phyloP scores from a whole-genome alignment of 92 coral and sea anemone genomes.

The Palythoa grandis region DNA sequence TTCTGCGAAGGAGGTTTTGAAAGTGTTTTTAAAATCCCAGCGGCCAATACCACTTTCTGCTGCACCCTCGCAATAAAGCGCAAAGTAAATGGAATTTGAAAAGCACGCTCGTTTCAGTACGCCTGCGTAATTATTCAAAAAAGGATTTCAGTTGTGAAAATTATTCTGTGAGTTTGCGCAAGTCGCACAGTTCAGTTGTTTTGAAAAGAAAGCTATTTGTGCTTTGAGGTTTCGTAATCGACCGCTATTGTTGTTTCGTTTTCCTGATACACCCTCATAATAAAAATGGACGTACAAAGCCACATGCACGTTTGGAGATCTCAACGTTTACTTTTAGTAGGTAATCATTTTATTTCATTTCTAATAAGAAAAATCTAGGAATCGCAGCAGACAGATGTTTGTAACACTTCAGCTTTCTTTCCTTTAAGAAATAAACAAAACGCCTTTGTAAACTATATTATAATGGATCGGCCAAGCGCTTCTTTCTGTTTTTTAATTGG shows the following conservation, averaged over 20 bases:
- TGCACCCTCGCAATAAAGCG: constrained; percentile 27
- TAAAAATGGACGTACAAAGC: not conserved
- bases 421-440: constrained; percentile 21
- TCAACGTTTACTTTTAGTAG: not conserved
- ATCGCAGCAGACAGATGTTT: constrained; percentile 11
- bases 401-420: not conserved
- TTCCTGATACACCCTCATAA: not conserved
- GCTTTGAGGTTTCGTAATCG: constrained; percentile 13
- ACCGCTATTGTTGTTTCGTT: constrained; percentile 23
- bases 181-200: constrained; percentile 14
- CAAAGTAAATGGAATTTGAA: constrained; percentile 35
- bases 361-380: not conserved
- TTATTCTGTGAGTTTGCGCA: constrained; percentile 44
- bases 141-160: constrained; percentile 9
- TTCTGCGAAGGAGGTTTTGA: not conserved
- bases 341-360: not conserved
- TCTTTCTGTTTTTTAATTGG: constrained; percentile 2
- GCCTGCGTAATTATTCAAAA: constrained; percentile 37
- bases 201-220: constrained; percentile 27
- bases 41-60: constrained; percentile 22
- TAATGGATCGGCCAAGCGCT: constrained; percentile 11
- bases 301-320: not conserved
- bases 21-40: constrained; percentile 1
- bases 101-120: constrained; percentile 19
- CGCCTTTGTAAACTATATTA: constrained; percentile 4